Evolutionary conservation across 1,140 invertebrate genomes (phyloP).

Genomic region (Scaptomyza hsui): DNA sequence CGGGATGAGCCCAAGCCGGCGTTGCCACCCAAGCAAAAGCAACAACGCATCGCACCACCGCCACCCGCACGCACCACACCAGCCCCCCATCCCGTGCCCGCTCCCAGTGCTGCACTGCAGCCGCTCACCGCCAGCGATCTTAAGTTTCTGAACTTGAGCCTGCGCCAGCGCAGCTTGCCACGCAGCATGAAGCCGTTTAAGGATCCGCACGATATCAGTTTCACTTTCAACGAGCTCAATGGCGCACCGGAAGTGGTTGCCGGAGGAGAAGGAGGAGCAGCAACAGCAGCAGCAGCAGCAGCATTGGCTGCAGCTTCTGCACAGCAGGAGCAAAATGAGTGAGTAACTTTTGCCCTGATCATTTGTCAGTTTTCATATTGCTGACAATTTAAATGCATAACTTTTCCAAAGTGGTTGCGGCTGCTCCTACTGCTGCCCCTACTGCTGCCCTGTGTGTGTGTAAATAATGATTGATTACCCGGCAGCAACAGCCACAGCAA

Average conservation of each 20-base stretch:
- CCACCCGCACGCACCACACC: constrained; percentile 42
- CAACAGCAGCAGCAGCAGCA: constrained; percentile 19
- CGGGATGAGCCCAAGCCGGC: constrained; percentile 64
- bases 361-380: constrained; percentile 74
- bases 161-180: constrained; percentile 78
- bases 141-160: constrained; percentile 80
- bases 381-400: constrained; percentile 81
- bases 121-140: constrained; percentile 78
- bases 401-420: constrained; percentile 47
- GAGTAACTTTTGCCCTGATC: constrained; percentile 67
- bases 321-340: constrained; percentile 78
- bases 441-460: constrained; percentile 46
- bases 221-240: constrained; percentile 79
- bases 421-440: not conserved
- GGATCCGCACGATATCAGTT: constrained; percentile 83
- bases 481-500: constrained; percentile 19
- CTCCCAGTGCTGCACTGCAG: constrained; percentile 38
- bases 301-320: constrained; percentile 12
- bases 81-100: not conserved
- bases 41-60: constrained; percentile 55
- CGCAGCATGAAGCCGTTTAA: constrained; percentile 81
- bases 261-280: constrained; percentile 33
- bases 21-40: constrained; percentile 73
- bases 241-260: constrained; percentile 41
- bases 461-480: constrained; percentile 76